Conservation (phyloP, 2,113 vertebrate genomes). For the Centropristis striata region DNA sequence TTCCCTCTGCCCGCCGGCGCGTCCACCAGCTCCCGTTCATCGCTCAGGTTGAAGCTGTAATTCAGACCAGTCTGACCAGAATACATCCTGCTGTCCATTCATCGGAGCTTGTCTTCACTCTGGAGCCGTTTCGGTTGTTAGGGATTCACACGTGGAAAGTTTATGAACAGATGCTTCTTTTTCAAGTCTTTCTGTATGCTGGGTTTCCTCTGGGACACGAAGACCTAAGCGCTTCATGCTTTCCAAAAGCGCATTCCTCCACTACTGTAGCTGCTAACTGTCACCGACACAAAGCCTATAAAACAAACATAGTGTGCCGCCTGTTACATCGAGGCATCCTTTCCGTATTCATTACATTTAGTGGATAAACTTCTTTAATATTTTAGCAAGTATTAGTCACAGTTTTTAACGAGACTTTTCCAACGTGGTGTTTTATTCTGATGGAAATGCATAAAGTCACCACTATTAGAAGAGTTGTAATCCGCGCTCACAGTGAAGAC, state of each 20-base stretch:
- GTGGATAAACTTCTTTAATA: background rate
- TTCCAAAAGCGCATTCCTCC: constrained; percentile 30
- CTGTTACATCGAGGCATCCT: constrained; percentile 38
- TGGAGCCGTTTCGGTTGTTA: background rate
- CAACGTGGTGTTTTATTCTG: background rate
- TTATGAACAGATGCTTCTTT: constrained; percentile 5
- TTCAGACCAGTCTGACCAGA: constrained; percentile 74
- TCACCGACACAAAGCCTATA: background rate
- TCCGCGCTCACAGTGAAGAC: constrained; percentile 8
- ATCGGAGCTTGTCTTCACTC: constrained; percentile 55
- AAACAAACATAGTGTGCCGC: constrained; percentile 13
- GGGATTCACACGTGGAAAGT: constrained; percentile 35
- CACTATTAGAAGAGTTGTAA: constrained; percentile 2
- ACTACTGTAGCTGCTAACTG: background rate
- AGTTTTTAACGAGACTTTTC: background rate
- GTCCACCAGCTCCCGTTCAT: constrained; percentile 68
- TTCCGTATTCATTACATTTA: background rate
- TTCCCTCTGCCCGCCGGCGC: constrained; percentile 52
- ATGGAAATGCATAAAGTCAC: background rate
- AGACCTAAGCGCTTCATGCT: background rate
- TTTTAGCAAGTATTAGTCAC: no score
- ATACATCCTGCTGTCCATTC: constrained; percentile 80
- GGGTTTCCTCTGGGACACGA: background rate
- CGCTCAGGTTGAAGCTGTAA: constrained; percentile 79
- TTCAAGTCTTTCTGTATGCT: constrained; percentile 11